Evolutionary conservation across 2,113 vertebrate species (phyloP), one percentile per base, ranked within the genome.

Genomic region (Sprattus sprattus): DNA sequence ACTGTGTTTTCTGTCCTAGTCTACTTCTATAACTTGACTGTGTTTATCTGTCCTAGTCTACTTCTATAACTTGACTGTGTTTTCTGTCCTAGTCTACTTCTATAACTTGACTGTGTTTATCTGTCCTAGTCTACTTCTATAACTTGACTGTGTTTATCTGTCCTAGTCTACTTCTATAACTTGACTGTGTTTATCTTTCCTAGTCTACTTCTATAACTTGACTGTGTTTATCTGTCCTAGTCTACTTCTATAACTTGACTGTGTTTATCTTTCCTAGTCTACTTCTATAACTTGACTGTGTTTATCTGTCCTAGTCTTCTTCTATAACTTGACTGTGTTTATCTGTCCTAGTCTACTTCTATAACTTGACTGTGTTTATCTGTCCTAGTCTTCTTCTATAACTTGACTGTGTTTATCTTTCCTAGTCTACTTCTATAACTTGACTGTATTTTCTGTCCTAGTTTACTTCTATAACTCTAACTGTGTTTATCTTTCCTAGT

Each of bases 401-500:
- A 39, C 39, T 39, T 39, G 39, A 71, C 64, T 39, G 39, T 39
- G 39, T 39, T 39, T 39, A 39, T 39, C 39, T 6, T 20, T 50
- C 22, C 49, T 81, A 15, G 10, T 64, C 18, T 52, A 39, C 32
- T 39, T 45, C 3, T 15, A 5, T 44, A 81, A 46, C 15, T 44
- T 44, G 45, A 46, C 15, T 44, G 32, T 81, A 45, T 11, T 45
- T 44, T 15, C 8, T 71, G 28, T 39, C 39, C 39, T 39, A 39
- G 39, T 39, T 2, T 39, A 39, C 39, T 39, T 39, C 39, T 39
- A 39, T 39, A 39, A 39, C 39, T 39, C 44, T 71, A 25, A 45
- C 50, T 50, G 45, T 49, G 52, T 46, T 9, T 25, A 39, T 45
- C 49, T 32, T 90, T 87, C 91, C 46, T 91, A 96, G 95, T 96